Conservation (phyloP, 2,113 vertebrate species). For the Cavia aperea region DNA sequence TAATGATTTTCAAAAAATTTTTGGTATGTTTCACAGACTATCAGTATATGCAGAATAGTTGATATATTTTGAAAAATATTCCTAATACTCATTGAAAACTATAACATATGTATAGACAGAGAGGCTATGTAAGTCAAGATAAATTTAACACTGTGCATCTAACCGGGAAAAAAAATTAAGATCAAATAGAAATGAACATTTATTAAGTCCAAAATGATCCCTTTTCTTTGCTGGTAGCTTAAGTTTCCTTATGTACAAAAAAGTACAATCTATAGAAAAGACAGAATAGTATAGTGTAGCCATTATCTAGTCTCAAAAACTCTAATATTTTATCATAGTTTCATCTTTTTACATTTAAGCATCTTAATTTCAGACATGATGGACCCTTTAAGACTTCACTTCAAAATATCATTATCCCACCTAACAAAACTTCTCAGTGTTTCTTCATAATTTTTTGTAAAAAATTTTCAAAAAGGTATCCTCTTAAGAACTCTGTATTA, state of each 20-base stretch:
- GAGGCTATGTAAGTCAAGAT: neutral
- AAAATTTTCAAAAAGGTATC: neutral
- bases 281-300: neutral
- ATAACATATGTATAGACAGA: neutral
- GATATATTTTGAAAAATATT: neutral
- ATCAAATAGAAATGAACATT: neutral
- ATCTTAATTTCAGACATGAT: neutral
- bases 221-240: neutral
- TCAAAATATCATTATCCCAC: neutral
- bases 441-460: neutral
- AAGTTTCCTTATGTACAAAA: neutral
- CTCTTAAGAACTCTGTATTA: neutral
- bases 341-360: neutral
- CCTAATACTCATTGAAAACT: neutral
- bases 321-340: neutral
- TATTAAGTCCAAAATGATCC: neutral
- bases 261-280: neutral
- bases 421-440: neutral
- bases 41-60: neutral
- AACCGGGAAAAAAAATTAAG: neutral
- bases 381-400: neutral
- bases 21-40: neutral
- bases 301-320: neutral
- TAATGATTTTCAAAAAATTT: slow-evolving; percentile 2
- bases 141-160: neutral